Evolutionary conservation across 37 sponge, comb jelly and placozoan species (phyloP), one percentile per base, ranked within the genome.

Genomic region (Theonella swinhoei): DNA sequence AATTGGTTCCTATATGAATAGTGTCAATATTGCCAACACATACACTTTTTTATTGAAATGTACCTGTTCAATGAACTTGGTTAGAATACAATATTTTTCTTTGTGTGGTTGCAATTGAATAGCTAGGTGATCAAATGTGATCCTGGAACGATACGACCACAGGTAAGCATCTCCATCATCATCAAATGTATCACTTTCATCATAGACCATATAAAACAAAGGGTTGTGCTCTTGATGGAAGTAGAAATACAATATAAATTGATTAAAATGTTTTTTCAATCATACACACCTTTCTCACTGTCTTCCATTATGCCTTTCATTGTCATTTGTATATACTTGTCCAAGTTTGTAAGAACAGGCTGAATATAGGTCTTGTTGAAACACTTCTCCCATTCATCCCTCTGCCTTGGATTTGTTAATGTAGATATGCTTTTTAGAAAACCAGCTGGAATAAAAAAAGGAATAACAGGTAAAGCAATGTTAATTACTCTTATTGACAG

Each of bases 71-170:
- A n/a, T n/a, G n/a, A n/a, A n/a, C n/a, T n/a, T n/a, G n/a, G n/a
- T n/a, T n/a, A n/a, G n/a, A n/a, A n/a, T n/a, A n/a, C n/a, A n/a
- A n/a, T n/a, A n/a, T n/a, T n/a, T n/a, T n/a, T n/a, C n/a, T n/a
- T n/a, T n/a, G n/a, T n/a, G n/a, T n/a, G n/a, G n/a, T n/a, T n/a
- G n/a, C n/a, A n/a, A n/a, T n/a, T n/a, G n/a, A n/a, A n/a, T n/a
- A n/a, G n/a, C n/a, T n/a, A 93, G 62, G 60, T 89, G 87, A 25
- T 93, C 87, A 43, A 93, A 54, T 0, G 85, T 85, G 42, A 90
- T 82, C 22, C 88, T 61, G 14, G 80, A 41, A 1, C 85, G 67
- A 70, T 83, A 90, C 39, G 65, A 74, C 94, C 94, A 94, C 28
- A 92, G 69, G 35, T 80, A 80, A 47, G 85, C 85, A 37, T 68